phyloP scores from a whole-genome alignment of 2,113 vertebrate genomes.

The Lontra canadensis region DNA sequence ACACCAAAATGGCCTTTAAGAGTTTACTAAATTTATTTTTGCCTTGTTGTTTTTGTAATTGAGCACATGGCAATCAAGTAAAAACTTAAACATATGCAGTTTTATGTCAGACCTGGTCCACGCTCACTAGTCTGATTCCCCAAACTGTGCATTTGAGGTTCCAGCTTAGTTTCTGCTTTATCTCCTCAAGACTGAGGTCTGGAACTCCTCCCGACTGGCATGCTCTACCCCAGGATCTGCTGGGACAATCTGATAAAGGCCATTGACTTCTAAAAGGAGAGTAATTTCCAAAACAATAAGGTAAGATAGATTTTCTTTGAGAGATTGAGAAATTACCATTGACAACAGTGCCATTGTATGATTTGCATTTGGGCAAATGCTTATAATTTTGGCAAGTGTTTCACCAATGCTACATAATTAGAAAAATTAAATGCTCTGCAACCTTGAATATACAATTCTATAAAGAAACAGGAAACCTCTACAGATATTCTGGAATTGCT shows the following conservation, averaged over 20 bases:
- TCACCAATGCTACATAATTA: conserved; percentile 52
- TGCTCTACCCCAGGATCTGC: background rate
- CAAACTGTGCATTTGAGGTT: background rate
- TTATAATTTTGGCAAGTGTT: conserved; percentile 65
- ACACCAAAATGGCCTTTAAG: background rate
- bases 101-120: background rate
- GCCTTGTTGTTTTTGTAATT: background rate
- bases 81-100: background rate
- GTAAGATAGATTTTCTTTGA: conserved; percentile 43
- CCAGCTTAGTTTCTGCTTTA: background rate
- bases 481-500: conserved; percentile 9
- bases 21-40: conserved; percentile 9
- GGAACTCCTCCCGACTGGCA: background rate
- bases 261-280: conserved; percentile 20
- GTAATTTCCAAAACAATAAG: conserved; percentile 35
- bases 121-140: background rate
- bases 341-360: conserved; percentile 22
- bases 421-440: conserved; percentile 55
- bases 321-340: conserved; percentile 31
- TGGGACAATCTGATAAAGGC: background rate
- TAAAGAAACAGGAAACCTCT: background rate
- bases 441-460: conserved; percentile 27
- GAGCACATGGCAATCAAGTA: background rate
- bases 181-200: background rate
- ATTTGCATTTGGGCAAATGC: conserved; percentile 59